These are phyloP conservation scores for Tapirus terrestris DNA, from an alignment of 2,113 vertebrate genomes.

Conservation along the genomic window DNA sequence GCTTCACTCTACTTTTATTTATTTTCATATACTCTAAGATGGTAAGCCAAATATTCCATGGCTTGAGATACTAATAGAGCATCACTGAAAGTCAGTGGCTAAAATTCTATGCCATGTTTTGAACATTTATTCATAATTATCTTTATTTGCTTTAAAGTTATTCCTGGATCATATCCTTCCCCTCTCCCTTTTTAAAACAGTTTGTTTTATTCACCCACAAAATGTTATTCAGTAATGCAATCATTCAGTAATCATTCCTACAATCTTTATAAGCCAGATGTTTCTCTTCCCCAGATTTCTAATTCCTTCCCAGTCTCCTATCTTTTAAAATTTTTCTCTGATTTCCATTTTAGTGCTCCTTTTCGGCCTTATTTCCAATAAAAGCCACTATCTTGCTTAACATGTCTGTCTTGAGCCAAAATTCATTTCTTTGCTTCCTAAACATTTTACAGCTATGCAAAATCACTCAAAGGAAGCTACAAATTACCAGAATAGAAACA, in stretches of 20 bases:
- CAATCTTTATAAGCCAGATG: slow-evolving; percentile 46
- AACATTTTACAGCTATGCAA: slow-evolving; percentile 32
- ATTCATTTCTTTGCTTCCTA: slow-evolving; percentile 45
- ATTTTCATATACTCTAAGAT: slow-evolving; percentile 20
- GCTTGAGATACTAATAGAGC: not conserved
- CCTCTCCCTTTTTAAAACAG: not conserved
- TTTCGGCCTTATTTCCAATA: slow-evolving; percentile 45
- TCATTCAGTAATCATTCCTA: slow-evolving; percentile 21
- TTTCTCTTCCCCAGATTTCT: slow-evolving; percentile 42
- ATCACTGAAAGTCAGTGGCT: not conserved
- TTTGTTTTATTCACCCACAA: slow-evolving; percentile 42
- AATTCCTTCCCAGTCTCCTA: not conserved
- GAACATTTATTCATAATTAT: slow-evolving; percentile 27
- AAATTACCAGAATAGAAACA: not conserved
- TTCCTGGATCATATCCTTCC: slow-evolving; percentile 7
- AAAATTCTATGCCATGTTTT: slow-evolving; percentile 23
- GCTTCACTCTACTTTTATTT: not conserved
- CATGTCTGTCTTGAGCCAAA: not conserved
- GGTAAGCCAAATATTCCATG: slow-evolving; percentile 26
- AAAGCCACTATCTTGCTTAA: slow-evolving; percentile 44
- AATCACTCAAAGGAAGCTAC: slow-evolving; percentile 9
- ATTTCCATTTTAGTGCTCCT: slow-evolving; percentile 46
- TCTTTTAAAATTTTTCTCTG: slow-evolving; percentile 12
- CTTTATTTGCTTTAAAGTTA: slow-evolving; percentile 62
- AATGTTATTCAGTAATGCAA: slow-evolving; percentile 18